Evolutionary conservation across 2,797 vertebrate species (phyloP).

Genomic region (Cygnus olor): DNA sequence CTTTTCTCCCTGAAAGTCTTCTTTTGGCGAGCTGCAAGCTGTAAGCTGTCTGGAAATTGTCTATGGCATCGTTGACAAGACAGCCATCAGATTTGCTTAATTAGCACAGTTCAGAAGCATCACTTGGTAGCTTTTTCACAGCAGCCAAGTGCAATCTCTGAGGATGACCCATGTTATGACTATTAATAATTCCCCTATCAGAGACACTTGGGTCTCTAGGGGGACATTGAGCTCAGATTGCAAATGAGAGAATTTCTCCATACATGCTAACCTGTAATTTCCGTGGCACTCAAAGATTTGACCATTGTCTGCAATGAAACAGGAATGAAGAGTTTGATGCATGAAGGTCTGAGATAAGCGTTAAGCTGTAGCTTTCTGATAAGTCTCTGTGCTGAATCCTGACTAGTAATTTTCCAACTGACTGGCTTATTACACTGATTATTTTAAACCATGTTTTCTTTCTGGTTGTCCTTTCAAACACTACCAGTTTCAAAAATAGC

Average conservation of each 20-base stretch:
- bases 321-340: background rate
- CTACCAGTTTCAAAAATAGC: background rate
- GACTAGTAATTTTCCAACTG: conserved; percentile 11
- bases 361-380: background rate
- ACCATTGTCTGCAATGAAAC: background rate
- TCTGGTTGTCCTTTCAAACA: background rate
- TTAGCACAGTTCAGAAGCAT: background rate
- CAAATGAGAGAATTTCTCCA: background rate
- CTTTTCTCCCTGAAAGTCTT: background rate
- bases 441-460: background rate
- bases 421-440: background rate
- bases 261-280: background rate
- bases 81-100: background rate
- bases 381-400: background rate
- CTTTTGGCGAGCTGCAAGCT: background rate
- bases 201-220: background rate
- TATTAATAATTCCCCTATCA: background rate
- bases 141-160: background rate
- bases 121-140: background rate
- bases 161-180: background rate
- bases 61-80: background rate
- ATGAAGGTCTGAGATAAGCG: background rate
- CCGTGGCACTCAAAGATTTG: background rate
- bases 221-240: background rate
- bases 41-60: background rate